Evolutionary conservation across 35 echinoderm and acorn worm genomes (phyloP).

Genomic region (Amphiura filiformis): DNA sequence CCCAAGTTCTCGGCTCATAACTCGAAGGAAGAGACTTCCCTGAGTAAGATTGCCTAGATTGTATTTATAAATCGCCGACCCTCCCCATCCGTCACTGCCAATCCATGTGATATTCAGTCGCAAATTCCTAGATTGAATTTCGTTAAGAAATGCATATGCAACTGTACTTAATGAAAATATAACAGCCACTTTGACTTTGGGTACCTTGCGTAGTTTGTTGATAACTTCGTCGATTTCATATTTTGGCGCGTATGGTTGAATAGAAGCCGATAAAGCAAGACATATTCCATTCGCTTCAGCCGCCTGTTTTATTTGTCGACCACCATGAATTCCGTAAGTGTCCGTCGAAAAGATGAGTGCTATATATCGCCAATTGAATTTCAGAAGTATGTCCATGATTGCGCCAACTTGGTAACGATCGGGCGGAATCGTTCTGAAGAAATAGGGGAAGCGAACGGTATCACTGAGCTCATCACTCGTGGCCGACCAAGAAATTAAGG

Average conservation of each 20-base stretch:
- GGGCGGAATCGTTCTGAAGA: conserved; percentile 29
- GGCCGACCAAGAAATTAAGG: conserved; percentile 15
- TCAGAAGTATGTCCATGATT: conserved; percentile 34
- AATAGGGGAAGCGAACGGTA: conserved; percentile 28
- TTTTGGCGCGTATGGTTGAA: neutral
- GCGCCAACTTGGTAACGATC: conserved; percentile 26
- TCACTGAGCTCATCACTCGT: conserved; percentile 28
- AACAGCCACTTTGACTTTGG: conserved; percentile 32
- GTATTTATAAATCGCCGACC: neutral
- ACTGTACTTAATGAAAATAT: conserved; percentile 9
- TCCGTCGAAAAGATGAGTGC: conserved; percentile 35
- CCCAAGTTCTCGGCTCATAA: neutral
- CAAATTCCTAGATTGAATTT: neutral
- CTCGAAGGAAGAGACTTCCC: conserved; percentile 7
- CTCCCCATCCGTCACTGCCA: conserved; percentile 19
- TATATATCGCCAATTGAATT: conserved; percentile 41
- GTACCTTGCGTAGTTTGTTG: neutral
- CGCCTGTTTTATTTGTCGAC: neutral
- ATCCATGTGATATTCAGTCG: conserved; percentile 2
- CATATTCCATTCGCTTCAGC: conserved; percentile 12
- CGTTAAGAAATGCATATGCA: conserved; percentile 12
- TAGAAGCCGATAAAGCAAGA: conserved; percentile 19
- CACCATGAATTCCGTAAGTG: conserved; percentile 11
- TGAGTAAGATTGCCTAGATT: too few species aligned
- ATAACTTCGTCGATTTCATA: conserved; percentile 15